phyloP scores from a whole-genome alignment of 1,140 invertebrate genomes.

The Hylyphantes graminicola region DNA sequence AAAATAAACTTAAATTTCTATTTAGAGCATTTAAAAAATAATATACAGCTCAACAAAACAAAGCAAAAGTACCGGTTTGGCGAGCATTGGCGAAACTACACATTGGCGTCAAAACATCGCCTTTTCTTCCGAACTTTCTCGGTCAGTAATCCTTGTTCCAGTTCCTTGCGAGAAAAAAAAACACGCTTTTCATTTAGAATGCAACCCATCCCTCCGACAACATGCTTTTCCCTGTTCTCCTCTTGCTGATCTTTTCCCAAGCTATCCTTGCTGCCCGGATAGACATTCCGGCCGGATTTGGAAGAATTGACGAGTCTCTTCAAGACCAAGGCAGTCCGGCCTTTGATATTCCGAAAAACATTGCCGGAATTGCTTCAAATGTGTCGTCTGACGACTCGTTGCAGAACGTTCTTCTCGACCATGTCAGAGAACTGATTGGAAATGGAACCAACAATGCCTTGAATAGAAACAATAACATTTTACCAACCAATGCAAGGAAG shows the following conservation, averaged over 20 bases:
- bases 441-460: too few species aligned
- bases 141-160: conserved; percentile 24
- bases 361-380: background rate
- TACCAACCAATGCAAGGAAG: too few species aligned
- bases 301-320: conserved; percentile 8
- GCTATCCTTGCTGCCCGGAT: background rate
- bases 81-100: conserved; percentile 26
- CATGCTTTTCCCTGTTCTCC: conserved; percentile 7
- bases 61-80: background rate
- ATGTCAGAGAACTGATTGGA: too few species aligned
- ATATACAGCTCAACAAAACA: too few species aligned
- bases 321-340: background rate
- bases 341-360: background rate
- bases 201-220: conserved; percentile 31
- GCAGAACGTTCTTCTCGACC: too few species aligned
- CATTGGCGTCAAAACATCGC: background rate
- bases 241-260: background rate
- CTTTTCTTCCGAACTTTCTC: conserved; percentile 20
- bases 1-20: too few species aligned
- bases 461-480: too few species aligned
- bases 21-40: too few species aligned
- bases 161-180: conserved; percentile 4
- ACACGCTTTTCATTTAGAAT: conserved; percentile 45
- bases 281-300: background rate
- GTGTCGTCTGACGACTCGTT: too few species aligned